phyloP scores from a whole-genome alignment of 2,113 vertebrate species.

The Dendropsophus ebraccatus region DNA sequence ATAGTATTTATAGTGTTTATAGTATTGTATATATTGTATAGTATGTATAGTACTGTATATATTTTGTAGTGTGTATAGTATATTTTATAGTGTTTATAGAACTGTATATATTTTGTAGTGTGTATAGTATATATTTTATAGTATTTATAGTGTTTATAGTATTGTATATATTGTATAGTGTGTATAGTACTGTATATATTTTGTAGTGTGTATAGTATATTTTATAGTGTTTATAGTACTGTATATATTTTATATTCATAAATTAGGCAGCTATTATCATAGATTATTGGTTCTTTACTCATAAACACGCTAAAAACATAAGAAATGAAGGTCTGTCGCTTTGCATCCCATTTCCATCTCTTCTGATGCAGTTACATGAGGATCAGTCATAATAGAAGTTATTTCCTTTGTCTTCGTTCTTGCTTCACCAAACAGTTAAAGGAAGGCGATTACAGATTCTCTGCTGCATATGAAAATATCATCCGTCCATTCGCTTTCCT shows the following conservation, averaged over 20 bases:
- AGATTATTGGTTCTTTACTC: neutral
- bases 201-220: too few relatives aligned
- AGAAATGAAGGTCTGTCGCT: neutral
- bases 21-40: too few relatives aligned
- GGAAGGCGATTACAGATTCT: neutral
- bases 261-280: neutral
- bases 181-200: too few relatives aligned
- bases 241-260: too few relatives aligned
- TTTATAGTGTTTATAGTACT: neutral
- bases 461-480: neutral
- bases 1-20: too few relatives aligned
- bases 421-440: conserved; percentile 33
- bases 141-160: too few relatives aligned
- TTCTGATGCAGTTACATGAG: neutral
- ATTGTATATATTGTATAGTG: too few relatives aligned
- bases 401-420: neutral
- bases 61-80: too few relatives aligned
- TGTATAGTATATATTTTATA: too few relatives aligned
- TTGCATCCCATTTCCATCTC: neutral
- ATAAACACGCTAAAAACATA: neutral
- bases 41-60: too few relatives aligned
- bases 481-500: neutral
- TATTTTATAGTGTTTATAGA: too few relatives aligned
- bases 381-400: neutral
- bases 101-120: too few relatives aligned